Conservation (phyloP, 2,797 vertebrate genomes). For the Urosaurus nigricauda region DNA sequence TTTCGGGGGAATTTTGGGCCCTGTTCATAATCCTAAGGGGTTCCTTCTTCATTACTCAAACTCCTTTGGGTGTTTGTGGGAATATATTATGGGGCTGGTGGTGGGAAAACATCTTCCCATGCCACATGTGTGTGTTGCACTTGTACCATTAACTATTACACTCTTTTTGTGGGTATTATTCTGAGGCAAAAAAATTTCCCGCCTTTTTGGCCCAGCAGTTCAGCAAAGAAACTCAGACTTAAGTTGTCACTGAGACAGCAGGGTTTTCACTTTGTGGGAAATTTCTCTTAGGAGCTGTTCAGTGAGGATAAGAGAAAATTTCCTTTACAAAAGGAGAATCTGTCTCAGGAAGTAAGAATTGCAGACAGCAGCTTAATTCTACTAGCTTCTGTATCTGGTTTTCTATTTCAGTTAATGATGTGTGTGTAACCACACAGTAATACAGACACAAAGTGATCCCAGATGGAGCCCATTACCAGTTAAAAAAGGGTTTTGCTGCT, state of each 20-base stretch:
- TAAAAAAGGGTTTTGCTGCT: no score
- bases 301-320: not conserved
- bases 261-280: not conserved
- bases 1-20: no score
- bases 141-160: not conserved
- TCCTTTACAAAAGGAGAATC: not conserved
- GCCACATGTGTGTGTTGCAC: not conserved
- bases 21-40: no score
- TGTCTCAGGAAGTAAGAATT: not conserved
- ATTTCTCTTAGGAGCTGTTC: not conserved
- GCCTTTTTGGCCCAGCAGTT: not conserved
- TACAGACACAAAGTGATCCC: no score
- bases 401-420: not conserved
- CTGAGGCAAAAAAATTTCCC: not conserved
- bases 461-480: no score
- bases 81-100: no score
- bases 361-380: not conserved
- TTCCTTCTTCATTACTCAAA: no score
- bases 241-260: not conserved
- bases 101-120: no score
- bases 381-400: not conserved
- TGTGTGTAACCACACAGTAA: not conserved
- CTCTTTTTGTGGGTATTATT: not conserved
- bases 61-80: no score
- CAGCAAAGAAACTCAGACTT: not conserved